phyloP scores from a whole-genome alignment of 2,113 vertebrate species.

The Bujurquina vittata region DNA sequence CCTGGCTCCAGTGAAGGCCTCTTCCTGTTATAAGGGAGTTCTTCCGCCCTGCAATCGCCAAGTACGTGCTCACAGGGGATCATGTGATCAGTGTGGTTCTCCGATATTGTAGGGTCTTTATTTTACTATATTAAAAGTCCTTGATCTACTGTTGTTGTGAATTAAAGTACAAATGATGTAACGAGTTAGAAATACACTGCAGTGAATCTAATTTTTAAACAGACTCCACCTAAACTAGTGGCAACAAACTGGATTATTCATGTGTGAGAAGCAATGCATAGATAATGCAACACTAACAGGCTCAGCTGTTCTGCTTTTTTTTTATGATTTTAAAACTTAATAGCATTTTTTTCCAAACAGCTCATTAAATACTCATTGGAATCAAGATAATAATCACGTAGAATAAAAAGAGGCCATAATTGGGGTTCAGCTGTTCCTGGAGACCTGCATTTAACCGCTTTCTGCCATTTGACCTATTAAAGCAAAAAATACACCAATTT shows the following conservation, averaged over 20 bases:
- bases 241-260: neutral
- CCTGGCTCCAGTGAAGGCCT: rapidly evolving
- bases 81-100: neutral
- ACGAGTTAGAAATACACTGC: neutral
- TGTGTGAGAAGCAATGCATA: no score
- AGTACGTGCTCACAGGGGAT: neutral
- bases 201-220: neutral
- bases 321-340: no score
- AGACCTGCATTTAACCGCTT: neutral
- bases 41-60: neutral
- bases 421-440: neutral
- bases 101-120: neutral
- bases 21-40: neutral
- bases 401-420: neutral
- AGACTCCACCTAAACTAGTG: neutral
- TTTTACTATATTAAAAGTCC: neutral
- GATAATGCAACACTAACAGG: neutral
- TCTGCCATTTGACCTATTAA: neutral
- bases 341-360: neutral
- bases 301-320: no score
- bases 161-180: no score
- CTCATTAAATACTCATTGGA: neutral
- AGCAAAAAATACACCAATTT: neutral
- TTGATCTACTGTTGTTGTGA: no score
- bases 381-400: neutral